Percentiles rank a stretch among this genome's conserved stretches.
These are phyloP conservation scores for Drosophila rubida DNA, from an alignment of 2,888 invertebrate genomes.

Conservation along the genomic window DNA sequence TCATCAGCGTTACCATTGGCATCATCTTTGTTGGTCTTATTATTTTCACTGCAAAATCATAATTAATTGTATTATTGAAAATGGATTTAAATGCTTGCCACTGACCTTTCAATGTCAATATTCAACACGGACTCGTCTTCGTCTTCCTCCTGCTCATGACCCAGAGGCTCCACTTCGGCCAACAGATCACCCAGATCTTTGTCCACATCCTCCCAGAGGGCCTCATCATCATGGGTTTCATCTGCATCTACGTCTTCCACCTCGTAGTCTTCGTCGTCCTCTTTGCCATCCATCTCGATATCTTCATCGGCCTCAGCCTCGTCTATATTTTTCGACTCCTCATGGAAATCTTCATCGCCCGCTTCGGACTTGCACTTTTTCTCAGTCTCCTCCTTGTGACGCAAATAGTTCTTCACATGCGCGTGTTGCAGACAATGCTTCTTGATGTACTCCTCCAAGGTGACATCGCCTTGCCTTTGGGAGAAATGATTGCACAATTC, in stretches of 20 bases:
- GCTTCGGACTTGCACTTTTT: constrained; percentile 86
- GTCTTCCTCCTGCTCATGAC: constrained; percentile 88
- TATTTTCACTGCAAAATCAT: constrained; percentile 86
- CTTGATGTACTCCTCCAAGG: constrained; percentile 88
- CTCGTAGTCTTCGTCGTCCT: constrained; percentile 86
- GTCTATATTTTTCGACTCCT: constrained; percentile 72
- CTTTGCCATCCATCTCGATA: constrained; percentile 42
- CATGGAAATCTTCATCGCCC: constrained; percentile 46
- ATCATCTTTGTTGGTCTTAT: constrained; percentile 78
- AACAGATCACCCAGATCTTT: constrained; percentile 92
- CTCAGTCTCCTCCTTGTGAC: constrained; percentile 91
- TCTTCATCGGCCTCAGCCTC: constrained; percentile 86
- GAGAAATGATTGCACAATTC: constrained; percentile 92
- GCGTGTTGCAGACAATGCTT: constrained; percentile 91
- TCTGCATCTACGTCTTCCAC: constrained; percentile 87
- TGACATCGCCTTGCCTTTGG: constrained; percentile 86
- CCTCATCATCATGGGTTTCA: constrained; percentile 88
- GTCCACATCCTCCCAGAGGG: constrained; percentile 92
- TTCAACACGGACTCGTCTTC: constrained; percentile 87
- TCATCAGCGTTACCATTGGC: constrained; percentile 71
- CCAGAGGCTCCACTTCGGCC: constrained; percentile 88
- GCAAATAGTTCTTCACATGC: constrained; percentile 91
- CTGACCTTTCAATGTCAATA: constrained; percentile 86
- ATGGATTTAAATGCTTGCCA: background rate
- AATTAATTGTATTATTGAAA: background rate